Evolutionary conservation across 2,888 invertebrate species (phyloP), one percentile per base, ranked within the genome.

Genomic region (Hermaeophaga mercurialis): DNA sequence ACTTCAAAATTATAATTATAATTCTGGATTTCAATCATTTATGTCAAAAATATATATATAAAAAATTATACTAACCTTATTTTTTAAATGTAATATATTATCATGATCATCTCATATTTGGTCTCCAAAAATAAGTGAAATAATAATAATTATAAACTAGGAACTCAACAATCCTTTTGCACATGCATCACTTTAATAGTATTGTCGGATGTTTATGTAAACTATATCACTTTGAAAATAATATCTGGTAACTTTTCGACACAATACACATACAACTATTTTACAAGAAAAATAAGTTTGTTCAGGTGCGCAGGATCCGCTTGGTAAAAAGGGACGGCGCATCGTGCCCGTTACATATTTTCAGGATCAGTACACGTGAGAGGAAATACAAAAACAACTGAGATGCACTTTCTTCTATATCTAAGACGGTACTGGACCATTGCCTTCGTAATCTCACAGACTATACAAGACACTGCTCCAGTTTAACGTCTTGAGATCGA

Each of bases 401-500:
- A 56, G 66, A 66, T 73, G 68, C 71, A 69, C 68, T 71, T 71
- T 68, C 69, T 65, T 62, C 72, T 68, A 69, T 69, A 71, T 67
- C 71, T 71, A 68, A 69, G 68, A 66, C 69, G 67, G 70, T 69
- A 74, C 74, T 73, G 73, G 68, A 68, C 73, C 70, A 67, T 63
- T 64, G 67, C 63, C 66, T 68, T 66, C 68, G 69, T 68, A 72
- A 70, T 71, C 71, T 70, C 66, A 68, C 71, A 68, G 70, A 72
- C 71, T 71, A 72, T 71, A 73, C 65, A 71, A 73, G 72, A 72
- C 70, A 74, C 69, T 74, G 74, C 75, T 74, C 74, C 69, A 74
- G 74, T 74, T 75, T 70, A 67, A 67, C 65, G 69, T 65, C 69
- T 68, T 61, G 74, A 73, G 73, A 73, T 74, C 75, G 75, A 75